Evolutionary conservation across 2,797 vertebrate species (phyloP), one percentile per base, ranked within the genome.

Genomic region (Gephyroberyx darwinii): DNA sequence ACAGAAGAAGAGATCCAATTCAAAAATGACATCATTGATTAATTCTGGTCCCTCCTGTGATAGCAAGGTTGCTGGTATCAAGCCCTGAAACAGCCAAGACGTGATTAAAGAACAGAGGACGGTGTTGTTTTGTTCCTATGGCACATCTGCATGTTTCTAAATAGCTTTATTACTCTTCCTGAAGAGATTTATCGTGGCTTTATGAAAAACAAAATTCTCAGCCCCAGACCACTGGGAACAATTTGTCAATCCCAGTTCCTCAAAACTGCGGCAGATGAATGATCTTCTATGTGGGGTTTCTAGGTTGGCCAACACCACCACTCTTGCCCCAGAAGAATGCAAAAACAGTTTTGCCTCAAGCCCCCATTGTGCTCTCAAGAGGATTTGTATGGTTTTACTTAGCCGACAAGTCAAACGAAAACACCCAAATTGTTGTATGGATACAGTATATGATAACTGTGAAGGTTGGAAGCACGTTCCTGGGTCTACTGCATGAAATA

Each of bases 171-270:
- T 91, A 89, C 80, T 86, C 51, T 67, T 75, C 53, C 74, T 61
- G 75, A 80, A 77, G 90, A 78, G 78, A 91, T 91, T 91, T 91
- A 92, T 75, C 81, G 79, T 84, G 83, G 78, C 85, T 89, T 87
- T 89, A 91, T 85, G 88, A 91, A 92, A 91, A 93, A 92, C 90
- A 93, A 92, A 91, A 88, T 83, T 71, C 74, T 89, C 77, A 69
- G 22, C 74, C 80, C 81, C 82, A 91, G 88, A 92, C 92, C 91
- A 86, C 91, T 90, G 89, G 86, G 90, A 92, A 91, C 80, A 90
- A 86, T 84, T 90, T 77, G 75, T 90, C 77, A 89, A 59, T 88
- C 78, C 68, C 75, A 6, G 60, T 62, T 75, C 78, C 84, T 92
- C 74, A 84, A 87, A 78, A 79, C 84, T 84, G 72, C 78, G 80